phyloP scores from a whole-genome alignment of 2,888 invertebrate genomes.

The Meteorus colon region DNA sequence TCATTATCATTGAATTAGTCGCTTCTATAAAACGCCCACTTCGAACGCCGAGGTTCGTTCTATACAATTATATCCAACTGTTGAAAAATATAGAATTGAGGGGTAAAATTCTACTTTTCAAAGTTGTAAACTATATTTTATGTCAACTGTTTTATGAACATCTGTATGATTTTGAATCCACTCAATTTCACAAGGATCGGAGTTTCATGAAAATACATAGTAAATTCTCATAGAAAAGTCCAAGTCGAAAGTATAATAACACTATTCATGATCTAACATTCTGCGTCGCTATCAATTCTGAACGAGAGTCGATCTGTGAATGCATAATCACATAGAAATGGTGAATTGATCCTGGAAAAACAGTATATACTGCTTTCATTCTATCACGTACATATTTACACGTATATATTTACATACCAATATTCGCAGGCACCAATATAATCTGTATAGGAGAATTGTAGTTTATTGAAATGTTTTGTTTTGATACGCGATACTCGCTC shows the following conservation, averaged over 20 bases:
- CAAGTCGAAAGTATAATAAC: not conserved
- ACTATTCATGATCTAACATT: not conserved
- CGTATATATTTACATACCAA: not conserved
- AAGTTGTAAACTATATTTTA: not conserved
- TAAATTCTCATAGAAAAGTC: not conserved
- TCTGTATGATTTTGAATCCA: not conserved
- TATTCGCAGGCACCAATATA: not conserved
- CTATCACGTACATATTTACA: not conserved
- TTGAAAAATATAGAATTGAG: slow-evolving; percentile 37
- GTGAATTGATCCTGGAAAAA: not conserved
- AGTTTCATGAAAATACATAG: not conserved
- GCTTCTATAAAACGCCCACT: slow-evolving; percentile 40
- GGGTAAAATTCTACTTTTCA: not conserved
- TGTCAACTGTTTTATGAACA: not conserved
- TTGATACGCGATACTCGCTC: slow-evolving; percentile 17
- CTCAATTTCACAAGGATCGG: not conserved
- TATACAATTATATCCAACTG: not conserved
- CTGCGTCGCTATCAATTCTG: not conserved
- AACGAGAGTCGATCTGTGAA: slow-evolving; percentile 3
- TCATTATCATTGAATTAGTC: slow-evolving; percentile 37
- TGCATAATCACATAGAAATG: not conserved
- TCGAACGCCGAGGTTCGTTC: slow-evolving; percentile 48
- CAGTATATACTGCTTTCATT: not conserved
- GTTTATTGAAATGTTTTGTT: slow-evolving; percentile 24
- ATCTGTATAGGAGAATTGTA: not conserved